A percentile compares a stretch with the other conserved stretches of the same genome.
Conservation (phyloP, 1,140 invertebrate genomes). For the Probaryconus sp. region DNA sequence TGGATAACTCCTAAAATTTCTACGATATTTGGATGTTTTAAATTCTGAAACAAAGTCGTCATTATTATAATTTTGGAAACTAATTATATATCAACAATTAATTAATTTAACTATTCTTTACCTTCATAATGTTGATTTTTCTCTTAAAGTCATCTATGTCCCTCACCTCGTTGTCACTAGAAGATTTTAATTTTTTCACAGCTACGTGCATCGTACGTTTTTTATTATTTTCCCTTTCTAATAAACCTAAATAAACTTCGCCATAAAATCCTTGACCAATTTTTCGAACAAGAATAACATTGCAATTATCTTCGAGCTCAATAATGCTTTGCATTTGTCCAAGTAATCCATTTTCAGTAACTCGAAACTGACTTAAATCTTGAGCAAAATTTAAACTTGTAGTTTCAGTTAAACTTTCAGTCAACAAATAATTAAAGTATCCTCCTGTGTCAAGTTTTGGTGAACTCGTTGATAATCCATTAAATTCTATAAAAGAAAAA, state of each 20-base stretch:
- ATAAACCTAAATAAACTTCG: constrained; percentile 83
- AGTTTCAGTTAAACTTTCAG: constrained; percentile 26
- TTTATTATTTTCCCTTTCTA: constrained; percentile 78
- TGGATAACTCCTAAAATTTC: constrained; percentile 89
- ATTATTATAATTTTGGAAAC: no score
- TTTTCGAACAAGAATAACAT: constrained; percentile 80
- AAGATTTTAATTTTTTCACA: constrained; percentile 84
- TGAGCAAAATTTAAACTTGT: no score
- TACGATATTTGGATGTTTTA: constrained; percentile 92
- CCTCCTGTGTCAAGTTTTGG: constrained; percentile 1
- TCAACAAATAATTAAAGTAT: constrained; percentile 50
- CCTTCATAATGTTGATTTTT: constrained; percentile 89
- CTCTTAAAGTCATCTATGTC: constrained; percentile 83
- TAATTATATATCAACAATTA: no score
- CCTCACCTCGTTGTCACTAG: constrained; percentile 72
- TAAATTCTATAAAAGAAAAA: constrained; percentile 21
- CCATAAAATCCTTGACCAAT: constrained; percentile 86
- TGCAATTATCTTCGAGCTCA: constrained; percentile 78
- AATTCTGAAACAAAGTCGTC: constrained; percentile 77
- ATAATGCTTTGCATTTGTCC: constrained; percentile 77
- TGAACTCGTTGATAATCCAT: background rate
- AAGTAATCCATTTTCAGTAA: constrained; percentile 49
- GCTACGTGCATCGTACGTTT: constrained; percentile 81
- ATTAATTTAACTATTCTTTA: constrained; percentile 5
- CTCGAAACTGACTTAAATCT: constrained; percentile 13